Evolutionary conservation across 1,140 invertebrate genomes (phyloP).

Genomic region (Lithobius niger): DNA sequence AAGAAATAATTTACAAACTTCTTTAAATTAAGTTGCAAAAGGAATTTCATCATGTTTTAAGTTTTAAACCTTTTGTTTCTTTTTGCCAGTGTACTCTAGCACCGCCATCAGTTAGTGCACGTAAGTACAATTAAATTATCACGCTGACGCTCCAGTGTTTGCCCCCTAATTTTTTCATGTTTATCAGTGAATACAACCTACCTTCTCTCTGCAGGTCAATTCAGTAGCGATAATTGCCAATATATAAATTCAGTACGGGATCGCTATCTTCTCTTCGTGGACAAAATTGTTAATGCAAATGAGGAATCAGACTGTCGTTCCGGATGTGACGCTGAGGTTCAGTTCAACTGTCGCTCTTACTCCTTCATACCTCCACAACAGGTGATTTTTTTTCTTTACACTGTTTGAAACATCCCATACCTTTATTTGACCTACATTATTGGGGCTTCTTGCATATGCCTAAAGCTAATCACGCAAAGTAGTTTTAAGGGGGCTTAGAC

Average conservation of each 20-base stretch:
- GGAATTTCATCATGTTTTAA: too few species aligned
- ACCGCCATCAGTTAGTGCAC: too few species aligned
- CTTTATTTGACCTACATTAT: neutral
- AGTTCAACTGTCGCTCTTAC: constrained; percentile 38
- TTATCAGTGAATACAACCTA: too few species aligned
- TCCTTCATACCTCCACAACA: constrained; percentile 27
- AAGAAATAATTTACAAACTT: too few species aligned
- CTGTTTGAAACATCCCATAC: neutral
- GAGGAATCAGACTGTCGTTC: constrained; percentile 33
- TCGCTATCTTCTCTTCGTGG: constrained; percentile 17
- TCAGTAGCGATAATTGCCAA: neutral
- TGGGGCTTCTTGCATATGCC: neutral
- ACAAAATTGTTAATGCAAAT: constrained; percentile 31
- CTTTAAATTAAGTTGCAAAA: too few species aligned
- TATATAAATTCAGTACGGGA: neutral
- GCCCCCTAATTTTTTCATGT: too few species aligned
- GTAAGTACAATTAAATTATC: too few species aligned
- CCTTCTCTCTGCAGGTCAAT: neutral
- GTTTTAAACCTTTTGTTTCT: too few species aligned
- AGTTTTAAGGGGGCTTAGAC: neutral
- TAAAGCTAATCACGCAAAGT: neutral
- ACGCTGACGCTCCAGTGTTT: too few species aligned
- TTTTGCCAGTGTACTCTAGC: too few species aligned
- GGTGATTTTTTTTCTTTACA: neutral
- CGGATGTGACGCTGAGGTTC: constrained; percentile 34